Evolutionary conservation across 2,797 vertebrate genomes (phyloP).

Genomic region (Danio aesculapii): DNA sequence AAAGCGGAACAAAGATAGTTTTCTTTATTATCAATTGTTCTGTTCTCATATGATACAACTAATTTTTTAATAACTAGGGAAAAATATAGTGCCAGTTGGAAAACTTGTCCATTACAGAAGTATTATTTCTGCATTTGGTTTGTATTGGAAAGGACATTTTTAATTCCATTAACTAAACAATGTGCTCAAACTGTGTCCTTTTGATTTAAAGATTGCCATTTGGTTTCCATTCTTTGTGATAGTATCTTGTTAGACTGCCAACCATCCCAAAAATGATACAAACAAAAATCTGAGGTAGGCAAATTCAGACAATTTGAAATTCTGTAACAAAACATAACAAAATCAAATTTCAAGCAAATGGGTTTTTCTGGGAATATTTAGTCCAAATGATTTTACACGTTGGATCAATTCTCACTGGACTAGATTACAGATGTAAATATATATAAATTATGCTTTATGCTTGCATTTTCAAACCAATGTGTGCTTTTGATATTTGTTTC

Average conservation of each 20-base stretch:
- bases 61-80: not conserved
- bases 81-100: not conserved
- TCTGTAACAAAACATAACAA: not conserved
- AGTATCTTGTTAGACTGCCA: not conserved
- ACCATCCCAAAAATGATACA: not conserved
- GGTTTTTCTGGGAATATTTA: not conserved
- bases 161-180: slow-evolving; percentile 22
- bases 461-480: slow-evolving; percentile 7
- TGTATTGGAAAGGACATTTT: not conserved
- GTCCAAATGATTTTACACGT: not conserved
- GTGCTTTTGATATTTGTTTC: slow-evolving; percentile 40
- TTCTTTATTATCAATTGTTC: not conserved
- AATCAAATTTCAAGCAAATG: not conserved
- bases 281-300: no score
- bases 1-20: not conserved
- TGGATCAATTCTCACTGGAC: not conserved
- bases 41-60: slow-evolving; percentile 4
- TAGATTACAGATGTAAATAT: not conserved
- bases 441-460: not conserved
- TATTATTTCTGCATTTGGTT: not conserved
- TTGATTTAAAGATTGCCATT: not conserved
- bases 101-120: slow-evolving; percentile 1
- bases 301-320: not conserved
- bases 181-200: not conserved
- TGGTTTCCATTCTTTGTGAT: not conserved